Percentiles rank a stretch among this genome's conserved stretches.
phyloP scores from a whole-genome alignment of 2,797 vertebrate species.

The Falco biarmicus region DNA sequence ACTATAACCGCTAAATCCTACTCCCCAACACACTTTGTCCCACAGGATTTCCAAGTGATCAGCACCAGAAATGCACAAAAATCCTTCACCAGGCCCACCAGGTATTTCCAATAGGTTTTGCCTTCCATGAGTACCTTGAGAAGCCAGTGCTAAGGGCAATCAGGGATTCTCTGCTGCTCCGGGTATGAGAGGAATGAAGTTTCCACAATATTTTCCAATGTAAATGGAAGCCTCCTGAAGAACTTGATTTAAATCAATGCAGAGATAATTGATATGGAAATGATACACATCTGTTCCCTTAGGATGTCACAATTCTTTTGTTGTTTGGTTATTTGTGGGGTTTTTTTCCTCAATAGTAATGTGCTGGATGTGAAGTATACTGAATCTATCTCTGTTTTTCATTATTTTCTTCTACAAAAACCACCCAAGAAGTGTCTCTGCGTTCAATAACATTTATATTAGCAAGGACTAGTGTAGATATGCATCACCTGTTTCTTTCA shows the following conservation, averaged over 20 bases:
- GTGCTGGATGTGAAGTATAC: not conserved
- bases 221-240: not conserved
- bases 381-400: not conserved
- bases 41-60: not conserved
- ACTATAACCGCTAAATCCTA: not conserved
- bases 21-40: not conserved
- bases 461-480: not conserved
- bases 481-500: not conserved
- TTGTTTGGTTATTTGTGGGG: not conserved
- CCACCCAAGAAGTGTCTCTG: not conserved
- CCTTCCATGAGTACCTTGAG: not conserved
- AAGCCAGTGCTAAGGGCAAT: not conserved
- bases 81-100: not conserved
- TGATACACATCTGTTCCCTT: not conserved
- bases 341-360: not conserved
- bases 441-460: not conserved
- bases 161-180: not conserved
- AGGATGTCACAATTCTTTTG: not conserved
- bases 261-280: not conserved
- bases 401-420: not conserved
- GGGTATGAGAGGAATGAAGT: not conserved
- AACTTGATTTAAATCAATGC: not conserved
- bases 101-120: not conserved
- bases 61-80: not conserved
- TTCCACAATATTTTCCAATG: not conserved